Percentiles rank a stretch among this genome's conserved stretches.
Evolutionary conservation across 1,140 invertebrate species (phyloP).

Genomic region (Vanessa atalanta): DNA sequence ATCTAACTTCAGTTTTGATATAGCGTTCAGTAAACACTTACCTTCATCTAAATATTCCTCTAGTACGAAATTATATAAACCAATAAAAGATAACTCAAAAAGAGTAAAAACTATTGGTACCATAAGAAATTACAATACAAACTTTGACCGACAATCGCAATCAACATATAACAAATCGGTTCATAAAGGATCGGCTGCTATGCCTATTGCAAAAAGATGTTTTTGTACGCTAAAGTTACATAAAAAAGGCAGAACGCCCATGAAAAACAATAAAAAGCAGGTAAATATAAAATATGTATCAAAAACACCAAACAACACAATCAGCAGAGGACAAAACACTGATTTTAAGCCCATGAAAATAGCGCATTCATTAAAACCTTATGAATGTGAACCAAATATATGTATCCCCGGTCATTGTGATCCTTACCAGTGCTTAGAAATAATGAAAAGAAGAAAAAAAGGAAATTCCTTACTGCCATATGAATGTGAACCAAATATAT

Average conservation of each 20-base stretch:
- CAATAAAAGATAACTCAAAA: constrained; percentile 7
- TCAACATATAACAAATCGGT: not conserved
- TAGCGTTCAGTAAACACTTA: constrained; percentile 49
- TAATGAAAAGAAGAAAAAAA: constrained; percentile 33
- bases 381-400: constrained; percentile 48
- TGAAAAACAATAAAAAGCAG: not conserved
- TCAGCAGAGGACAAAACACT: constrained; percentile 37
- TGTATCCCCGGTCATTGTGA: constrained; percentile 43
- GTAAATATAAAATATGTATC: not conserved
- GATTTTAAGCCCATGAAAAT: constrained; percentile 19
- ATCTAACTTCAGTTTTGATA: constrained; percentile 49
- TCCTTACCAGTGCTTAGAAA: constrained; percentile 42
- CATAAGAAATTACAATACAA: constrained; percentile 17
- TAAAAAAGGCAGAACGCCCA: constrained; percentile 36
- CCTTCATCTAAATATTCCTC: constrained; percentile 6
- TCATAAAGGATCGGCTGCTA: constrained; percentile 28
- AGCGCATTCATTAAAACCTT: constrained; percentile 28
- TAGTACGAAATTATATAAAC: constrained; percentile 12
- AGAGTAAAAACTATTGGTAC: constrained; percentile 17
- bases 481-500: constrained; percentile 49
- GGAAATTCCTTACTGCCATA: constrained; percentile 31
- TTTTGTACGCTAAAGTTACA: constrained; percentile 51
- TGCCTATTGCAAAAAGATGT: constrained; percentile 35
- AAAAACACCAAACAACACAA: constrained; percentile 6
- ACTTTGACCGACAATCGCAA: constrained; percentile 32